phyloP scores from a whole-genome alignment of 92 coral and sea anemone genomes.

The Metridium senile region DNA sequence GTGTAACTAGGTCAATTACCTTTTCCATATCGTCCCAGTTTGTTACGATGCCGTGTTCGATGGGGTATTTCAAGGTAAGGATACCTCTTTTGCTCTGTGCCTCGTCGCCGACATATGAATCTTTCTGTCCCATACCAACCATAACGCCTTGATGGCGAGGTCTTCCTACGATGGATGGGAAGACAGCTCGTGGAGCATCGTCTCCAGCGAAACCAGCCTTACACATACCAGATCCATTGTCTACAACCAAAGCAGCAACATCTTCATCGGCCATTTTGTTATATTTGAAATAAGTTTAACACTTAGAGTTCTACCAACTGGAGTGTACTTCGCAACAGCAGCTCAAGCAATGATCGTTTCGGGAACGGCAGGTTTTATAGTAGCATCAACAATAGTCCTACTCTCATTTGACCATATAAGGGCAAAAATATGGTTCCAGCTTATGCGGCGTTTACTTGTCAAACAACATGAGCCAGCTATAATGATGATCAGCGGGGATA shows the following conservation, averaged over 20 bases:
- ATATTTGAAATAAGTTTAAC: conserved; percentile 22
- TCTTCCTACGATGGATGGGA: conserved; percentile 99
- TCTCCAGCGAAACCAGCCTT: conserved; percentile 99
- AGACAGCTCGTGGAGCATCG: conserved; percentile 99
- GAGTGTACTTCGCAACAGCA: conserved; percentile 27
- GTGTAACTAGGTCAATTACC: conserved; percentile 31
- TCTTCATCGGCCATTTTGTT: conserved; percentile 83
- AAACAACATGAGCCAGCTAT: conserved; percentile 30
- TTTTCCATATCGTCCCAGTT: conserved; percentile 99
- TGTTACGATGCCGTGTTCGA: conserved; percentile 99
- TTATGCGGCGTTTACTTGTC: conserved; percentile 32
- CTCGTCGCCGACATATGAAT: conserved; percentile 99
- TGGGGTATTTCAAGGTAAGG: conserved; percentile 97
- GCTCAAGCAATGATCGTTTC: conserved; percentile 36
- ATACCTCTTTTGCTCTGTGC: conserved; percentile 99
- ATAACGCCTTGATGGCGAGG: conserved; percentile 99
- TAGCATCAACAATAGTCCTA: conserved; percentile 11
- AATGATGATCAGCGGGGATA: conserved; percentile 30
- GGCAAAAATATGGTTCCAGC: conserved; percentile 42
- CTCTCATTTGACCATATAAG: conserved; percentile 43
- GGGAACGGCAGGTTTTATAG: conserved; percentile 41
- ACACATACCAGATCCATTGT: conserved; percentile 99
- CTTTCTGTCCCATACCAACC: conserved; percentile 99
- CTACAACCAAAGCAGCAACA: conserved; percentile 97
- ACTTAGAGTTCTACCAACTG: conserved; percentile 26